Percentiles rank a stretch among this genome's conserved stretches.
These are phyloP conservation scores for Drosophila atripex DNA, from an alignment of 2,888 invertebrate genomes.

Conservation along the genomic window DNA sequence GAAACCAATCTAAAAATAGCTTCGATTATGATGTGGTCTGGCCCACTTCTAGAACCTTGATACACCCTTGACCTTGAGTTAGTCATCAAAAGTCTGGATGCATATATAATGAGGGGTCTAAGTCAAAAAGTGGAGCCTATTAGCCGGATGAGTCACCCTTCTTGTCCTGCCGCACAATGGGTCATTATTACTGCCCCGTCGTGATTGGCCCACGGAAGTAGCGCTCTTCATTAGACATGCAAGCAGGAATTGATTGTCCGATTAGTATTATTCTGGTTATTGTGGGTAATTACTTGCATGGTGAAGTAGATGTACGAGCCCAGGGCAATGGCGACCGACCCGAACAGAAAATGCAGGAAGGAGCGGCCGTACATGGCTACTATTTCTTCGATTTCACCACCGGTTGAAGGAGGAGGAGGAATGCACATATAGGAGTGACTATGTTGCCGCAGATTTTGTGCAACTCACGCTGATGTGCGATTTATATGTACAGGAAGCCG, in stretches of 20 bases:
- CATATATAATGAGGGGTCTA: slow-evolving; percentile 50
- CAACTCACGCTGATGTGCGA: slow-evolving; percentile 67
- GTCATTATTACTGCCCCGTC: neutral
- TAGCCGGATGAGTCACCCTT: slow-evolving; percentile 14
- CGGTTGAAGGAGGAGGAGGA: slow-evolving; percentile 4
- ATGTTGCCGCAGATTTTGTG: slow-evolving; percentile 40
- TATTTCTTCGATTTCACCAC: slow-evolving; percentile 60
- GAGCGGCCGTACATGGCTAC: slow-evolving; percentile 63
- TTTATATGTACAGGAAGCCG: slow-evolving; percentile 8
- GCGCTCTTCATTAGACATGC: slow-evolving; percentile 2
- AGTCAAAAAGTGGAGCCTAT: neutral
- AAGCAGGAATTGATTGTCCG: neutral
- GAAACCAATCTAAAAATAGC: too few species aligned
- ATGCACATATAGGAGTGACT: slow-evolving; percentile 18
- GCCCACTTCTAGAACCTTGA: neutral
- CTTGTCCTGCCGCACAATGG: slow-evolving; percentile 1
- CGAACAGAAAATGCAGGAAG: slow-evolving; percentile 77
- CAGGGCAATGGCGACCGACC: slow-evolving; percentile 79
- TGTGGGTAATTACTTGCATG: slow-evolving; percentile 78
- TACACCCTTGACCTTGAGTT: slow-evolving; percentile 5
- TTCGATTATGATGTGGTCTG: too few species aligned
- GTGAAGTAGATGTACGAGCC: slow-evolving; percentile 80
- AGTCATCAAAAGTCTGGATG: slow-evolving; percentile 4
- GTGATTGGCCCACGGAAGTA: slow-evolving; percentile 23
- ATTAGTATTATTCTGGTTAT: slow-evolving; percentile 12